Evolutionary conservation across 2,113 vertebrate genomes (phyloP), one percentile per base, ranked within the genome.

Genomic region (Cyanoramphus novaezelandiae): DNA sequence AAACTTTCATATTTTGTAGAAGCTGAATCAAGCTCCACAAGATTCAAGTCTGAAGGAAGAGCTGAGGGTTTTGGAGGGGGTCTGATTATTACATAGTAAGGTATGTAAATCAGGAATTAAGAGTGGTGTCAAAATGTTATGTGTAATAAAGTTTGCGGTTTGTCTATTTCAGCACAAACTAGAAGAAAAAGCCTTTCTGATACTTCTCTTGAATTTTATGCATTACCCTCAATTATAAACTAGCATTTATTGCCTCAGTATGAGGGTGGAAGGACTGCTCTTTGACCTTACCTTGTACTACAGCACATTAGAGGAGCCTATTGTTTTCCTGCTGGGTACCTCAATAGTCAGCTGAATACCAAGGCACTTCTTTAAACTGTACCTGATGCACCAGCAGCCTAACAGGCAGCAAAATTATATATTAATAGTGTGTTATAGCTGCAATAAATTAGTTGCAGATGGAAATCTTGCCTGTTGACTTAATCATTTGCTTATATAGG

Each of bases 281-380:
- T 78, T 39, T 86, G 21, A 71, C 46, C 49, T 77, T 47, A 52
- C 18, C 60, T 75, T 35, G 43, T 19, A 50, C 8, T 0, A 1
- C 29, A 59, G 20, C 25, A 37, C 0, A 0, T 70, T 43, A 71
- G 50, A 47, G 8, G 14, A 82, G 46, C 29, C 14, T 50, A 2
- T 35, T 69, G 8, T 49, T 83, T 91, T 69, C 28, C 46, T 78
- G 21, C 18, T 74, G 43, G 8, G 6, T 21, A 69, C 9, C 9
- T 78, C 17, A 49, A 49, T 3, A 67, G 37, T 46, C n/a, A 50
- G 52, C 43, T 87, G 37, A 59, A 35, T 43, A 57, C 35, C 9
- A 44, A 77, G 31, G 13, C 24, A 72, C 33, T 55, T 52, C 43
- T 79, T 82, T 21, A 62, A 72, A 62, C 17, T 52, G 23, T 10